phyloP scores from a whole-genome alignment of 2,113 vertebrate genomes.

The Vireo altiloquus region DNA sequence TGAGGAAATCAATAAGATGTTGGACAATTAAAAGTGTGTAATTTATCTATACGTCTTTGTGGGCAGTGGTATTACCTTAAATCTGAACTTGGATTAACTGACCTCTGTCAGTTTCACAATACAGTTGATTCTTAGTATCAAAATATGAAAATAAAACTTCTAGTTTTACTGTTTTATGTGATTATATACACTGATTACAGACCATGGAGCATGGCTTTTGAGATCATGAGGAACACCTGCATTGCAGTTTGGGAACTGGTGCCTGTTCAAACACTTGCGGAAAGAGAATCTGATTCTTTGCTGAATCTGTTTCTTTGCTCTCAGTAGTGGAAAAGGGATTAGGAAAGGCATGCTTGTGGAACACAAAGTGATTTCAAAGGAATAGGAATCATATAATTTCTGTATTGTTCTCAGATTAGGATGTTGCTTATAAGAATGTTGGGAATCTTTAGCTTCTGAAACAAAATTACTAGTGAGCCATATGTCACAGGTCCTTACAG shows the following conservation, averaged over 20 bases:
- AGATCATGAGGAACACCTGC: neutral
- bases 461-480: neutral
- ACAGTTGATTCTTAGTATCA: neutral
- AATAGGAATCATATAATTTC: neutral
- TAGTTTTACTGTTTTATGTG: neutral
- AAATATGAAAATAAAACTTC: neutral
- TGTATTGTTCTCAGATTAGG: neutral
- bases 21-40: neutral
- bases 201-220: neutral
- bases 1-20: neutral
- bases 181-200: neutral
- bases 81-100: neutral
- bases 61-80: neutral
- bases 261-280: neutral
- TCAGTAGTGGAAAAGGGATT: neutral
- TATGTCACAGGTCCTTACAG: neutral
- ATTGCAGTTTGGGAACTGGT: neutral
- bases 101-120: neutral
- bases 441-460: neutral
- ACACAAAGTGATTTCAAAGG: neutral
- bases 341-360: neutral
- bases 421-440: neutral
- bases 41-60: neutral
- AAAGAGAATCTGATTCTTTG: neutral
- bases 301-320: slow-evolving; percentile 3